These are phyloP conservation scores for Falco concolor DNA, from an alignment of 2,797 vertebrate species.

Conservation along the genomic window DNA sequence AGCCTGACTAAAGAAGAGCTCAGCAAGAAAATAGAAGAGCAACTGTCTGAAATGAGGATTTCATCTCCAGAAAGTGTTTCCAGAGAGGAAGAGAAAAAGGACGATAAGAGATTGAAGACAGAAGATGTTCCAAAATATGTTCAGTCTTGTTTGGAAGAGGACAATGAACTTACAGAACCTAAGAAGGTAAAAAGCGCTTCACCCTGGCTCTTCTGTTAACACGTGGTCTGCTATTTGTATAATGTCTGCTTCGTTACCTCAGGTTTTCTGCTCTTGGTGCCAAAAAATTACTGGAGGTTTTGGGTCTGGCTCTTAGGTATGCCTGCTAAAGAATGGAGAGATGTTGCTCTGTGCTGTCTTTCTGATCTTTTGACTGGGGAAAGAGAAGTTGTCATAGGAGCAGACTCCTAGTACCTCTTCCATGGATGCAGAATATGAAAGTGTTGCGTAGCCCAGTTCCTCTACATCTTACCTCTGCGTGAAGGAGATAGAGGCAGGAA, in stretches of 20 bases:
- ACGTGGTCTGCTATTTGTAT: not conserved
- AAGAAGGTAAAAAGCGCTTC: constrained; percentile 26
- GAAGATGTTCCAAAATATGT: not conserved
- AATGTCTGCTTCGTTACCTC: not conserved
- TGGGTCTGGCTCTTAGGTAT: not conserved
- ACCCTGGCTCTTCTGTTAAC: not conserved
- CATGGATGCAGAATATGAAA: not conserved
- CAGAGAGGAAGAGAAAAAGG: not conserved
- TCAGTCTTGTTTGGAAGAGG: not conserved
- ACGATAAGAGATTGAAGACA: not conserved
- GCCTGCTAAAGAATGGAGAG: not conserved
- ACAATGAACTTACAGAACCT: not conserved
- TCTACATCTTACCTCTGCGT: not conserved
- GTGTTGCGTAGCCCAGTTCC: not conserved
- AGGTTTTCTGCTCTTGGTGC: not conserved
- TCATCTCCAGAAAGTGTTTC: not conserved
- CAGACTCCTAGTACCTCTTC: not conserved
- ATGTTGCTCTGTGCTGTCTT: not conserved
- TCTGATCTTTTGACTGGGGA: not conserved
- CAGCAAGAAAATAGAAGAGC: constrained; percentile 2
- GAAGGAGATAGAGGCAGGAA: not conserved
- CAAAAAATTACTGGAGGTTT: not conserved
- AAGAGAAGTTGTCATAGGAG: not conserved
- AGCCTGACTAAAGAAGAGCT: not conserved
- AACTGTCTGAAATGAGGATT: not conserved